phyloP scores from a whole-genome alignment of 2,113 vertebrate genomes.

The Salvelinus namaycush region DNA sequence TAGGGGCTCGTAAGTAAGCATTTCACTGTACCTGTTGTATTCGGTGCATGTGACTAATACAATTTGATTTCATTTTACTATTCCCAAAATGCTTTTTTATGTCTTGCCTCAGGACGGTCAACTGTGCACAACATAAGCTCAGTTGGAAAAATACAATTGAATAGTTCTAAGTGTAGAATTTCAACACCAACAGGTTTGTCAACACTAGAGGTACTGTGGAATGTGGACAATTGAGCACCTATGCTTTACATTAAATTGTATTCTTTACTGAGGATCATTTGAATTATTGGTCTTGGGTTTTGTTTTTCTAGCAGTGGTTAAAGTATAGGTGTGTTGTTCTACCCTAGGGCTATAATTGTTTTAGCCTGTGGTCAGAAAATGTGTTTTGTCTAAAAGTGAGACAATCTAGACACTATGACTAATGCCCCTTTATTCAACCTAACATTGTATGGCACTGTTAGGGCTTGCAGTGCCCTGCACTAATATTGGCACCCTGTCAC shows the following conservation, averaged over 20 bases:
- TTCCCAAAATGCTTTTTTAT: neutral
- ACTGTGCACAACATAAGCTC: conserved; percentile 14
- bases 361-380: conserved; percentile 44
- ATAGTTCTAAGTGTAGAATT: conserved; percentile 24
- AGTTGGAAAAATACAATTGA: conserved; percentile 17
- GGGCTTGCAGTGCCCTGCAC: neutral
- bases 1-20: too few relatives aligned
- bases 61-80: too few relatives aligned
- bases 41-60: too few relatives aligned
- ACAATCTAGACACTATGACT: too few relatives aligned
- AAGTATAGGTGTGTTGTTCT: conserved; percentile 47
- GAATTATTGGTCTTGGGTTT: conserved; percentile 33
- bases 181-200: conserved; percentile 16
- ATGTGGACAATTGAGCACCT: conserved; percentile 31
- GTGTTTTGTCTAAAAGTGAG: neutral
- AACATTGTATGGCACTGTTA: neutral
- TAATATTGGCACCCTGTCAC: too few relatives aligned
- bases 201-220: conserved; percentile 24
- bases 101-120: neutral
- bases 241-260: conserved; percentile 25
- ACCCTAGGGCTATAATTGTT: conserved; percentile 53
- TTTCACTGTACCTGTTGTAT: too few relatives aligned
- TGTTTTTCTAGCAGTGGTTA: conserved; percentile 47
- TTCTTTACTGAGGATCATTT: conserved; percentile 37
- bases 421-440: neutral